phyloP scores from a whole-genome alignment of 2,113 vertebrate genomes.

The Apodemus sylvaticus region DNA sequence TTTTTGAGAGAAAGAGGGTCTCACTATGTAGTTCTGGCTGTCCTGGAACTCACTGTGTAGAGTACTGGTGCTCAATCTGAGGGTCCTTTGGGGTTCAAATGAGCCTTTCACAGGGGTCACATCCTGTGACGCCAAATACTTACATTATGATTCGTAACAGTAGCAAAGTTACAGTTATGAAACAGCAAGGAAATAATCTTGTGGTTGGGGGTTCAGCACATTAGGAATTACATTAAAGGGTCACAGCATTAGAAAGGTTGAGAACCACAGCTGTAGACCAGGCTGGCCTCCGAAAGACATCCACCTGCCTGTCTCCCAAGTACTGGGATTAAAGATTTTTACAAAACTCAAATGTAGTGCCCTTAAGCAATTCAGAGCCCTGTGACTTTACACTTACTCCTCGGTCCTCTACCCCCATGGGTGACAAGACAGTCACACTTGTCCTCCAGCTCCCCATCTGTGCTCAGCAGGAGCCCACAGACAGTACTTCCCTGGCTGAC shows the following conservation, averaged over 20 bases:
- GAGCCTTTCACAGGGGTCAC: background rate
- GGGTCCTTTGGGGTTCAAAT: background rate
- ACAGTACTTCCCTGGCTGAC: background rate
- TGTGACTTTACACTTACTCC: background rate
- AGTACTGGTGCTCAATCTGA: background rate
- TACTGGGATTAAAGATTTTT: background rate
- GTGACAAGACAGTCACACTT: background rate
- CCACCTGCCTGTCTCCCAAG: background rate
- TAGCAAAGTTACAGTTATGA: background rate
- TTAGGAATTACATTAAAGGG: background rate
- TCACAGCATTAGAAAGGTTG: background rate
- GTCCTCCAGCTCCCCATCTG: background rate
- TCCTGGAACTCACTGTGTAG: background rate
- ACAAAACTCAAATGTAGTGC: background rate
- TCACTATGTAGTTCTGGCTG: background rate
- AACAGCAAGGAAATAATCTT: background rate
- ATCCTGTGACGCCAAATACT: background rate
- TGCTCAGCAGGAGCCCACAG: background rate
- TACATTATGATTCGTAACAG: background rate
- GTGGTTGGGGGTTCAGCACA: background rate
- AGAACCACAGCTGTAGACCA: background rate
- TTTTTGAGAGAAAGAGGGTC: background rate
- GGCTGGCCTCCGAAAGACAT: background rate
- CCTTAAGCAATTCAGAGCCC: background rate
- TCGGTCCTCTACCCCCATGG: background rate